Evolutionary conservation across 2,888 invertebrate species (phyloP).

Genomic region (Chaetoderma sp.): DNA sequence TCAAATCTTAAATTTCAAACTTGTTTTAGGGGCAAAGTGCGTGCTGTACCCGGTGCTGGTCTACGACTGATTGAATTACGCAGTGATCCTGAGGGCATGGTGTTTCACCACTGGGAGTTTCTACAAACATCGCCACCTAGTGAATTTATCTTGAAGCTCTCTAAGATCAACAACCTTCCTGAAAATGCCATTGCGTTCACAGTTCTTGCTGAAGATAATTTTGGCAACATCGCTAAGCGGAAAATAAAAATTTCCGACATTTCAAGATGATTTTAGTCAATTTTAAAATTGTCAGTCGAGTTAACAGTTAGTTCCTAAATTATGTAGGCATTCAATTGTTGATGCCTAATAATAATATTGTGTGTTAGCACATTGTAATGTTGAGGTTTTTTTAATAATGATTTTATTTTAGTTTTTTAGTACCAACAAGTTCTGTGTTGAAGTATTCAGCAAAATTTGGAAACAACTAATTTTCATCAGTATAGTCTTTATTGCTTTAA

Average conservation of each 20-base stretch:
- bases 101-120: slow-evolving; percentile 68
- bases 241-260: slow-evolving; percentile 50
- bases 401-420: too few relatives aligned
- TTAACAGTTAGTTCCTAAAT: too few relatives aligned
- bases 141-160: slow-evolving; percentile 50
- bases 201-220: slow-evolving; percentile 57
- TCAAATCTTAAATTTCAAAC: too few relatives aligned
- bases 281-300: too few relatives aligned
- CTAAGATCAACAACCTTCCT: slow-evolving; percentile 48
- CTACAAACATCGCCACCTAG: slow-evolving; percentile 55
- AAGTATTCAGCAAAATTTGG: too few relatives aligned
- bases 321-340: too few relatives aligned
- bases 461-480: too few relatives aligned
- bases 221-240: slow-evolving; percentile 63
- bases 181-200: slow-evolving; percentile 46
- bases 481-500: too few relatives aligned
- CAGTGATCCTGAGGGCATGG: slow-evolving; percentile 60
- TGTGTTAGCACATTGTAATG: too few relatives aligned
- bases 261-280: not conserved
- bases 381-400: too few relatives aligned
- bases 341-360: too few relatives aligned
- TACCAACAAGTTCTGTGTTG: too few relatives aligned
- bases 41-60: slow-evolving; percentile 49
- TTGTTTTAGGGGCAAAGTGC: slow-evolving; percentile 41
- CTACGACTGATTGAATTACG: slow-evolving; percentile 63